Base-by-base conservation (phyloP, 2,113 vertebrate species). In the Ciconia maguari region DNA sequence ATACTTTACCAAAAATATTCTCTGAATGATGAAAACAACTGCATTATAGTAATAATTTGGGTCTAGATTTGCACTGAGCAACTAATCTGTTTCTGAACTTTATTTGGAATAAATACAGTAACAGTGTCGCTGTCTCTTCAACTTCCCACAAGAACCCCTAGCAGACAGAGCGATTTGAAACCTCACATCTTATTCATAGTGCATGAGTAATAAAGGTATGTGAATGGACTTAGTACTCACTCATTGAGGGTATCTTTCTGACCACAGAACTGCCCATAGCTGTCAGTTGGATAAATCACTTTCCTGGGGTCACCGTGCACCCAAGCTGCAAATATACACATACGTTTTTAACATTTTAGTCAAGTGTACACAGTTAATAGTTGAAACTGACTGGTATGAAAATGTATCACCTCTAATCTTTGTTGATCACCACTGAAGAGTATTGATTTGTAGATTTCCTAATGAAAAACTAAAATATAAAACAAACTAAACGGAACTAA, bases 181-280 rank as follows among this genome's bases (percentile, higher is more conserved):
- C 18, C 21, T 80, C 52, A 25, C 17, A 65, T 78, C 18, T 60
- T 77, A 75, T 62, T 62, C 65, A 66, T 3, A 83, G 38, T 18
- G 36, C 25, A 36, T 0, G 1, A 75, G 72, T 69, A 76, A 68
- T 20, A 92, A 54, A 75, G 52, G 16, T n/a, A 61, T 9, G 52
- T 21, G 49, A 87, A 83, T 29, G 29, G 42, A 77, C 49, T 82
- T 24, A 49, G 54, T 98, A 99, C 99, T 99, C 96, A 99, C 99
- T 98, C 98, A 96, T 99, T 99, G 51, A 96, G 95, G 44, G 99
- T 99, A 70, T 98, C 98, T 96, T 98, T 98, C 94, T 99, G 99
- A 65, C 99, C 99, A 96, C 99, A 99, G 95, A 99, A 99, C 86
- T 99, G 98, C 25, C 99, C 99, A 16, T 98, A 97, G 98, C 99